These are phyloP conservation scores for Hydrochoerus hydrochaeris DNA, from an alignment of 2,113 vertebrate genomes.

Conservation along the genomic window DNA sequence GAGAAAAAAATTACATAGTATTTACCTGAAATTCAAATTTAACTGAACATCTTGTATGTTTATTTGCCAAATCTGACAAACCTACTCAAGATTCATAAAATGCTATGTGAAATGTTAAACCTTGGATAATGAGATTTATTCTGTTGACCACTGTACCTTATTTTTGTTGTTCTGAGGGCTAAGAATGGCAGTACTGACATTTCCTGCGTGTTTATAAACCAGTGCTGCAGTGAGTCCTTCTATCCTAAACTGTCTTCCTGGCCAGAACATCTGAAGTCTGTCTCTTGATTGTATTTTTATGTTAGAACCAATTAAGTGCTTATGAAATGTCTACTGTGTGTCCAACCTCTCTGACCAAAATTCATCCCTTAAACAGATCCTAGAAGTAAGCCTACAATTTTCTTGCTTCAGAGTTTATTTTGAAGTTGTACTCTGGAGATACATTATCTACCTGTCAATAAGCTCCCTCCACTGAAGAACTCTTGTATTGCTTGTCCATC, in stretches of 20 bases:
- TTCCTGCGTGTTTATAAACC: background rate
- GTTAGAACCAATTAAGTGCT: constrained; percentile 4
- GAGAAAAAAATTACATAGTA: background rate
- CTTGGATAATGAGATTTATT: background rate
- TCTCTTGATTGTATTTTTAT: constrained; percentile 49
- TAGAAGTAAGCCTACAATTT: background rate
- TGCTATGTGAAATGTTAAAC: background rate
- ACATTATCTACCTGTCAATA: background rate
- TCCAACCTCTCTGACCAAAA: background rate
- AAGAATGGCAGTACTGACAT: background rate
- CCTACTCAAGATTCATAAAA: background rate
- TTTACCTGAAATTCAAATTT: constrained; percentile 36
- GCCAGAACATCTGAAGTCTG: constrained; percentile 21
- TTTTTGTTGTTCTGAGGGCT: background rate
- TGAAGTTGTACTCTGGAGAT: constrained; percentile 10
- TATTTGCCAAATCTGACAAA: constrained; percentile 26
- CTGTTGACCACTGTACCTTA: background rate
- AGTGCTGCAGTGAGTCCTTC: background rate
- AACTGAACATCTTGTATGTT: constrained; percentile 19
- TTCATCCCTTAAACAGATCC: background rate
- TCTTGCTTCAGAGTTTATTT: constrained; percentile 37
- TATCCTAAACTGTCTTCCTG: background rate
- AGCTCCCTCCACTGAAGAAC: background rate
- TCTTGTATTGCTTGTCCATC: background rate
- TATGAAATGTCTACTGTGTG: constrained; percentile 20